Conservation (phyloP, 1,140 invertebrate species). For the Bombus sibiricus region DNA sequence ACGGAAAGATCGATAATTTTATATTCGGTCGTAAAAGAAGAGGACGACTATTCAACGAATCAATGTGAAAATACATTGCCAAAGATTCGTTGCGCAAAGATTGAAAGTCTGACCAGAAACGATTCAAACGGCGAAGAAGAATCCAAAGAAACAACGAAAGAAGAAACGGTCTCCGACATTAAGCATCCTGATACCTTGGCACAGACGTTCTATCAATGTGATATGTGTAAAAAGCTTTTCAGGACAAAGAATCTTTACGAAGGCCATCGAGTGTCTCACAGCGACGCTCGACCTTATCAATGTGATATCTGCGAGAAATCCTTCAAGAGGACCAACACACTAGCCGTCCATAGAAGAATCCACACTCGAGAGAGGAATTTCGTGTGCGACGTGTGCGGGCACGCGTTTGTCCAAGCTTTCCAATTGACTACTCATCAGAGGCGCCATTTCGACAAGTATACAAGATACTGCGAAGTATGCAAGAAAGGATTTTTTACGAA, state of each 20-base stretch:
- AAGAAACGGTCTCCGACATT: not conserved
- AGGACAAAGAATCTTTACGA: constrained; percentile 82
- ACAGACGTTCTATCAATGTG: constrained; percentile 76
- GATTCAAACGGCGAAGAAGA: not conserved
- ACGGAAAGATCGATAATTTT: not conserved
- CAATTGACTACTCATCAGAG: constrained; percentile 77
- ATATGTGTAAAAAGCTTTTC: constrained; percentile 81
- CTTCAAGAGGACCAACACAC: constrained; percentile 81
- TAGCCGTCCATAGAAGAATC: constrained; percentile 77
- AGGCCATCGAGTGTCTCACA: constrained; percentile 81
- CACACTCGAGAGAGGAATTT: constrained; percentile 76
- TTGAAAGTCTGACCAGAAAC: not conserved
- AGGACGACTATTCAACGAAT: not conserved
- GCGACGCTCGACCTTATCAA: constrained; percentile 79
- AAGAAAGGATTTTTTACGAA: constrained; percentile 81
- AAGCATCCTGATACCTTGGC: not conserved
- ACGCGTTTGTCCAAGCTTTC: constrained; percentile 77
- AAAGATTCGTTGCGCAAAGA: too few relatives aligned
- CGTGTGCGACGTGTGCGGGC: constrained; percentile 79
- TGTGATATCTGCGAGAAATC: constrained; percentile 81
- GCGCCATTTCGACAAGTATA: constrained; percentile 78
- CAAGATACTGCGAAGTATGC: constrained; percentile 77
- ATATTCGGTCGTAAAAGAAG: not conserved
- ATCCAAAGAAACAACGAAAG: not conserved
- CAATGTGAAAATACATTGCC: not conserved